Evolutionary conservation across 2,797 vertebrate species (phyloP).

Genomic region (Spea hammondii): DNA sequence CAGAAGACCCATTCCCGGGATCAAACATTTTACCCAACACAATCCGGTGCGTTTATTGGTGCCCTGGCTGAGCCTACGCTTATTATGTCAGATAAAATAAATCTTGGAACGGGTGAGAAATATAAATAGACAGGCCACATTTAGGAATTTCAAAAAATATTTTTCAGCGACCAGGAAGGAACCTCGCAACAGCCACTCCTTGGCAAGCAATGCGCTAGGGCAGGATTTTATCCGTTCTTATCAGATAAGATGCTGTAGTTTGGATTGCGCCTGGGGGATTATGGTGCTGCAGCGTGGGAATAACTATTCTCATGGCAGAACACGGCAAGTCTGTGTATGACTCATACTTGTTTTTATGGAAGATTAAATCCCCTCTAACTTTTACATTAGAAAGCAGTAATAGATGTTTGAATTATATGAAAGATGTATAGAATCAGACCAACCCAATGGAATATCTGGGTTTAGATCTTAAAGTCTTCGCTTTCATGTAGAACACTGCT

Average conservation of each 20-base stretch:
- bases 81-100: slow-evolving; percentile 10
- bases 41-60: not conserved
- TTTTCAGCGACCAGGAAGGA: slow-evolving; percentile 12
- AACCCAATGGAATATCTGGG: too few species aligned
- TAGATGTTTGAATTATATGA: too few species aligned
- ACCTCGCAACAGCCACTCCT: slow-evolving; percentile 34
- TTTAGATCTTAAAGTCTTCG: too few species aligned
- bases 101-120: not conserved
- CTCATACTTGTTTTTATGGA: not conserved
- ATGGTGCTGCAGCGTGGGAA: slow-evolving; percentile 5
- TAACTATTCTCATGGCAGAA: slow-evolving; percentile 6
- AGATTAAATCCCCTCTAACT: not conserved
- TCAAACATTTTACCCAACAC: not conserved
- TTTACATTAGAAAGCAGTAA: too few species aligned
- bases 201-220: slow-evolving; percentile 28
- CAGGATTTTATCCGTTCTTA: slow-evolving; percentile 17
- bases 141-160: slow-evolving; percentile 31
- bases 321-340: slow-evolving; percentile 17
- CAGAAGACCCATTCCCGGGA: too few species aligned
- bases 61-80: slow-evolving; percentile 7
- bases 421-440: too few species aligned
- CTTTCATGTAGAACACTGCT: too few species aligned
- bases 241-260: slow-evolving; percentile 25
- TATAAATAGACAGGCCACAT: slow-evolving; percentile 25
- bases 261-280: slow-evolving; percentile 34